These are phyloP conservation scores for Smittia aterrima DNA, from an alignment of 2,888 invertebrate species.

Conservation along the genomic window DNA sequence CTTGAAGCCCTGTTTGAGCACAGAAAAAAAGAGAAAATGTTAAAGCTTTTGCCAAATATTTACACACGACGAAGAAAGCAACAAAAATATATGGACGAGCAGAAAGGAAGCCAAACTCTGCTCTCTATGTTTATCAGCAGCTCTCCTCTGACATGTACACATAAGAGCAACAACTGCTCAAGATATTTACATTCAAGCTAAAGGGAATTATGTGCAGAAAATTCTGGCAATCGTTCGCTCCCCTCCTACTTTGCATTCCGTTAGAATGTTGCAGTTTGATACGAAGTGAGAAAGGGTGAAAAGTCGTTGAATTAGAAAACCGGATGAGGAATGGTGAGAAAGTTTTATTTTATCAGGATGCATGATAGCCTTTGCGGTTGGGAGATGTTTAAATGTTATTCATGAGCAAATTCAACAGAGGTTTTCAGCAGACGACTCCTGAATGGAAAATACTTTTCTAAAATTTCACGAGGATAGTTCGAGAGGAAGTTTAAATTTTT, in stretches of 20 bases:
- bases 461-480: no score
- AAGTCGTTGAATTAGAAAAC: neutral
- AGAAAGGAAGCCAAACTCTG: neutral
- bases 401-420: neutral
- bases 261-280: neutral
- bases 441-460: no score
- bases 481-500: no score
- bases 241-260: neutral
- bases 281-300: neutral
- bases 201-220: neutral
- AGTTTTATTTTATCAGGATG: constrained; percentile 1
- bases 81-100: neutral
- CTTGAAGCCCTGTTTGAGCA: neutral
- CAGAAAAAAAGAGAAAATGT: neutral
- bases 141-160: neutral
- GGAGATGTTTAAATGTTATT: neutral
- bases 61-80: neutral
- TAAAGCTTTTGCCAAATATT: constrained; percentile 10
- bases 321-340: neutral
- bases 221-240: neutral
- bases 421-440: no score
- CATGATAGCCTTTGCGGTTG: neutral
- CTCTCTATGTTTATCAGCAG: neutral
- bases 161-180: constrained; percentile 1
- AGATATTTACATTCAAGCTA: neutral